A percentile compares a stretch with the other conserved stretches of the same genome.
Evolutionary conservation across 1,140 invertebrate genomes (phyloP).

Genomic region (Brachionus manjavacas): DNA sequence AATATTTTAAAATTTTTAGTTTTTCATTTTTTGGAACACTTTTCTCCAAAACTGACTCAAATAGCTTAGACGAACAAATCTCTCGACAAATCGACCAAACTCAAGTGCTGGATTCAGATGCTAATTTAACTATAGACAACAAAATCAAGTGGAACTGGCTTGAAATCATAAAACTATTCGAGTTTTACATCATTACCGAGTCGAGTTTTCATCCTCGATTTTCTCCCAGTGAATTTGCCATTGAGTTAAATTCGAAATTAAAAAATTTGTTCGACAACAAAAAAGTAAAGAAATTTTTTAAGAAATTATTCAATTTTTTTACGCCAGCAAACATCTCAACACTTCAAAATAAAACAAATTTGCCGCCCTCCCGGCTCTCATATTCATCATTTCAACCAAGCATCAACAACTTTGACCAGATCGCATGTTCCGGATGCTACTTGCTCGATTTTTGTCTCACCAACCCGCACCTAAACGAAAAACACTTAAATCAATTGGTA

Average conservation of each 20-base stretch:
- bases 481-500: not conserved
- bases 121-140: not conserved
- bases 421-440: slow-evolving; percentile 2
- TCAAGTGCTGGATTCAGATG: not conserved
- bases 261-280: not conserved
- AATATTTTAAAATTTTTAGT: too few species aligned
- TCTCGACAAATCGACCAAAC: slow-evolving; percentile 1
- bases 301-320: slow-evolving; percentile 16
- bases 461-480: not conserved
- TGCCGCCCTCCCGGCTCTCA: not conserved
- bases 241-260: not conserved
- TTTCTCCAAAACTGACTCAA: not conserved
- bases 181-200: not conserved
- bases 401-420: not conserved
- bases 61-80: not conserved
- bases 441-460: not conserved
- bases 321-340: not conserved
- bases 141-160: not conserved
- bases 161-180: not conserved
- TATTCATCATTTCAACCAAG: not conserved
- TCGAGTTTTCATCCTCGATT: slow-evolving; percentile 15
- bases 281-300: slow-evolving; percentile 1
- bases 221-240: not conserved
- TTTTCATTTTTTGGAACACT: not conserved
- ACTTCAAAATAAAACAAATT: not conserved